Evolutionary conservation across 2,797 vertebrate genomes (phyloP), one percentile per base, ranked within the genome.

Genomic region (Tachyglossus aculeatus): DNA sequence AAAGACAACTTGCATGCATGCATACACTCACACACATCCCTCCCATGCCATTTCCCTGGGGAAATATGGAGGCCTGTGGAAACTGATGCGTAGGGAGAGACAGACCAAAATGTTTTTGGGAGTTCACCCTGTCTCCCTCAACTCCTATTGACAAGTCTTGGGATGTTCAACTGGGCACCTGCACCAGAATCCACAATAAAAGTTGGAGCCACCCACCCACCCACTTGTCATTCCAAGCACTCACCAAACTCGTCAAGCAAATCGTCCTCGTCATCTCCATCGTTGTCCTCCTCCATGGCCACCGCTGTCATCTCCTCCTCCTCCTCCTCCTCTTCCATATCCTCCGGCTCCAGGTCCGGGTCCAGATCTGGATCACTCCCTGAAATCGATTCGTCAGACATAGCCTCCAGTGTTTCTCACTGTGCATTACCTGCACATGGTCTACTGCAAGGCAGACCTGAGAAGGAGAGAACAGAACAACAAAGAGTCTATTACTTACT

Each of bases 311-410:
- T n/a, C n/a, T n/a, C n/a, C n/a, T n/a, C 93, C 85, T 94, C 93
- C 84, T 93, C 93, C 81, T 93, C 93, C 81, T 94, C 94, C 84
- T 94, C 94, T 90, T 94, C 94, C 92, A 90, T 93, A 91, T 93
- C 93, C 90, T 94, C 93, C 92, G 96, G 92, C 91, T 96, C 96
- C 88, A 94, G 86, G 77, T 93, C 92, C 74, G 93, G 93, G 77
- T 94, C 93, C 91, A 94, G 93, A 92, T 98, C 98, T 91, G 96
- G 93, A 93, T 99, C 98, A 89, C 97, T 98, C 93, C 96, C 97
- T 91, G 98, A 98, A 94, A 95, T 87, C 40, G 96, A 98, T 93
- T 97, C 96, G 95, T 97, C 96, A 91, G 97, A 99, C 98, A 99
- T 99, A 95, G 93, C 87, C 96, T 88, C 96, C 93, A 94, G 88